phyloP scores from a whole-genome alignment of 2,797 vertebrate genomes.

The Onychomys torridus region DNA sequence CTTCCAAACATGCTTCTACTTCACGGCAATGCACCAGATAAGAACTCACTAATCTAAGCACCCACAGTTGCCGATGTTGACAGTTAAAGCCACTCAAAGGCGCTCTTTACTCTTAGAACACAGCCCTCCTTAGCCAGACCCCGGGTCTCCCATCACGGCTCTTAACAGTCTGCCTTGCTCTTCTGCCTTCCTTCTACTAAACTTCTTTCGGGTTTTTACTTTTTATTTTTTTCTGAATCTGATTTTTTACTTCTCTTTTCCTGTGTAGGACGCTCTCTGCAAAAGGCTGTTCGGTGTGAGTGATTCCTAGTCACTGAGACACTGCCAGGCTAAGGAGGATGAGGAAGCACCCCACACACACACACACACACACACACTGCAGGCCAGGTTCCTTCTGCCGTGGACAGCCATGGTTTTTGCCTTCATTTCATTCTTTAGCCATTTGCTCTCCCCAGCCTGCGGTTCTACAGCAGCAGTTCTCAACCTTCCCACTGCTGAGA shows the following conservation, averaged over 20 bases:
- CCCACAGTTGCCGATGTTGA: background rate
- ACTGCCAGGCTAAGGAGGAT: background rate
- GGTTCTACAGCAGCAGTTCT: background rate
- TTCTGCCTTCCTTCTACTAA: background rate
- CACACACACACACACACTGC: no score
- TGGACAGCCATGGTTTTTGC: background rate
- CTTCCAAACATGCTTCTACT: conserved; percentile 2
- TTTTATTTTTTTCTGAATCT: conserved; percentile 10
- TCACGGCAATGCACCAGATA: background rate
- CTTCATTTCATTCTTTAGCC: background rate
- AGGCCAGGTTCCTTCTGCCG: background rate
- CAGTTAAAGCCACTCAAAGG: conserved; percentile 33
- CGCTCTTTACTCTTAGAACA: background rate
- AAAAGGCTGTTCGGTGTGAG: background rate
- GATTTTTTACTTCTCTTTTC: conserved; percentile 26
- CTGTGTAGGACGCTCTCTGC: background rate
- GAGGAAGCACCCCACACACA: background rate
- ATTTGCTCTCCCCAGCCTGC: background rate
- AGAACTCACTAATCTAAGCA: conserved; percentile 12
- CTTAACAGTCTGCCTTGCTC: background rate
- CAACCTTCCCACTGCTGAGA: background rate
- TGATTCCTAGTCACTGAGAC: background rate
- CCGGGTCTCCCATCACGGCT: background rate
- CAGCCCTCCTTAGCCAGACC: background rate
- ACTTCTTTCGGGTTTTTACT: background rate